A percentile compares a stretch with the other conserved stretches of the same genome.
These are phyloP conservation scores for Dromiciops gliroides DNA, from an alignment of 2,113 vertebrate genomes.

Conservation along the genomic window DNA sequence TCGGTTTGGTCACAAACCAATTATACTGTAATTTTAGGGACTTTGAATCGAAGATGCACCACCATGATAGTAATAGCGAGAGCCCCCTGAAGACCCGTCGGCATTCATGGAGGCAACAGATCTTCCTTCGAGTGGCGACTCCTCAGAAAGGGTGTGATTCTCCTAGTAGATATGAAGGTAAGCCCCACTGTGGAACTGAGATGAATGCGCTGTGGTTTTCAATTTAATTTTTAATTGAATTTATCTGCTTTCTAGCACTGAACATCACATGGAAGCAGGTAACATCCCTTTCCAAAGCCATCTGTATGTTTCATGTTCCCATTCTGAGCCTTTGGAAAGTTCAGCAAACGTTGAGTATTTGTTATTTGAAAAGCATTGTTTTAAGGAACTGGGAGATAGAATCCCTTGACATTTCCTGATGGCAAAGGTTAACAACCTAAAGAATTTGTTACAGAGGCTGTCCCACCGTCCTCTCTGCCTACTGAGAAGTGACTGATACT, in stretches of 20 bases:
- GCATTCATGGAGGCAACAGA: constrained; percentile 98
- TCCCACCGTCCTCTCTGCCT: background rate
- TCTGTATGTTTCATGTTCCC: background rate
- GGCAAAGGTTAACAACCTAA: background rate
- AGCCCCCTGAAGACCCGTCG: constrained; percentile 89
- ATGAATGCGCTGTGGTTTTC: accelerated
- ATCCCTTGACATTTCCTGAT: background rate
- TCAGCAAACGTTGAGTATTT: background rate
- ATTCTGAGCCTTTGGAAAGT: background rate
- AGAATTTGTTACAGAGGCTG: background rate
- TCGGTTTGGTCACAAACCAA: background rate
- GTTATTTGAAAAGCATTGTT: background rate
- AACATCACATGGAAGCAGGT: background rate
- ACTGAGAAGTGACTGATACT: no score
- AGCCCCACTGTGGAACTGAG: background rate
- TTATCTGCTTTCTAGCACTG: background rate
- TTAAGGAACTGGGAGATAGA: no score
- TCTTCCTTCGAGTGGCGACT: constrained; percentile 97
- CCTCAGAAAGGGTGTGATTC: constrained; percentile 93
- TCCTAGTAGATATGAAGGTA: constrained; percentile 88
- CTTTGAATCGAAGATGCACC: constrained; percentile 86
- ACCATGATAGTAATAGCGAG: constrained; percentile 60
- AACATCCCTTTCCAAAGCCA: background rate
- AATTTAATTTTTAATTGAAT: background rate
- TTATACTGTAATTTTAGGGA: constrained; percentile 84